phyloP scores from a whole-genome alignment of 2,113 vertebrate species.

The Phainopepla nitens region DNA sequence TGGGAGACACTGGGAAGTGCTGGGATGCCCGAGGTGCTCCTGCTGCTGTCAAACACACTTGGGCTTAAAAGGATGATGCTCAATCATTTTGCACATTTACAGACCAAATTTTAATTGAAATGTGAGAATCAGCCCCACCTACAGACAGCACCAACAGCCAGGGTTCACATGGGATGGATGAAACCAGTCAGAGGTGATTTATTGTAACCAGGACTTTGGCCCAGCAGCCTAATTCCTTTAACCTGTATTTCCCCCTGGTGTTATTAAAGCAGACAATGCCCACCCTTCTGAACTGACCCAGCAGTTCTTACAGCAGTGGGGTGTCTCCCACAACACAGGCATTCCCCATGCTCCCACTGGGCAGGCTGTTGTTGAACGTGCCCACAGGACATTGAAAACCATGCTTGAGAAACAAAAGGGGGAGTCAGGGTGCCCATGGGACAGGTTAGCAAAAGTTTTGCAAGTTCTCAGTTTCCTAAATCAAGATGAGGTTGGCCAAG shows the following conservation, averaged over 20 bases:
- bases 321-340: background rate
- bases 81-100: accelerated
- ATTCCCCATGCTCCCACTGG: background rate
- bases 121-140: accelerated
- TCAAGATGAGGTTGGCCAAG: background rate
- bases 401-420: background rate
- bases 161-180: background rate
- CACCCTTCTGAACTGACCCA: accelerated
- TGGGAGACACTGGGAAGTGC: accelerated
- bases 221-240: accelerated
- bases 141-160: background rate
- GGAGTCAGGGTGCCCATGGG: too few species aligned
- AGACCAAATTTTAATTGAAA: background rate
- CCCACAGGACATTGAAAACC: background rate
- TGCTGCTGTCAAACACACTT: accelerated
- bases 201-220: background rate
- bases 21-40: accelerated
- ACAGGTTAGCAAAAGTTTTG: too few species aligned
- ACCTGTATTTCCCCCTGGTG: background rate
- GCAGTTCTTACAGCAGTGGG: too few species aligned
- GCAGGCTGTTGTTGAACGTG: background rate
- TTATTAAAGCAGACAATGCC: too few species aligned
- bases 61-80: too few species aligned
- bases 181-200: background rate
- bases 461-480: background rate